A percentile compares a stretch with the other conserved stretches of the same genome.
phyloP scores from a whole-genome alignment of 64 coral and sea anemone genomes.

The Dendronephthya gigantea region DNA sequence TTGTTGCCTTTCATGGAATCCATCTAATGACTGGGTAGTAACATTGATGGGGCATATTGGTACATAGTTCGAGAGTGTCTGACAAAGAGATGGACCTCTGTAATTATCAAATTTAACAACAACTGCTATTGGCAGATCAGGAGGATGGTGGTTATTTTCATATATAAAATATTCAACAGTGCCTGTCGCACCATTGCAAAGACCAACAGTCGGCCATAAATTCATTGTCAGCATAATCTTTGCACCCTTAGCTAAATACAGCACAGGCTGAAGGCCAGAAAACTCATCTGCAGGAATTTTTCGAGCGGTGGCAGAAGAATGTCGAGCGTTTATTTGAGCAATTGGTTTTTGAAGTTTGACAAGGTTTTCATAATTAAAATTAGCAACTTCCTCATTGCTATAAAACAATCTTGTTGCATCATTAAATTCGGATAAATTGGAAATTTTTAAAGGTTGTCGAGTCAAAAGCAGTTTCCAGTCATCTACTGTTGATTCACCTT shows the following conservation, averaged over 20 bases:
- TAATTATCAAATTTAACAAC: neutral
- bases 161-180: neutral
- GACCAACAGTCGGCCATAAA: neutral
- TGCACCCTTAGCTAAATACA: too few species aligned
- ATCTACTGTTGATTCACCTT: neutral
- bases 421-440: neutral
- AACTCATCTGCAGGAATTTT: neutral
- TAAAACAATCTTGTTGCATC: neutral
- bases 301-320: neutral
- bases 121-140: neutral
- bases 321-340: neutral
- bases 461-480: neutral
- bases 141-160: neutral
- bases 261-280: too few species aligned
- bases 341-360: neutral
- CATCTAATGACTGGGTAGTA: neutral
- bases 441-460: neutral
- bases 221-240: too few species aligned
- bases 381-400: neutral
- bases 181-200: neutral
- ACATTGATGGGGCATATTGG: neutral
- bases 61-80: neutral
- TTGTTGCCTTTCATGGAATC: neutral
- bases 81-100: neutral
- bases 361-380: neutral